Evolutionary conservation across 2,797 vertebrate genomes (phyloP).

Genomic region (Smutsia gigantea): DNA sequence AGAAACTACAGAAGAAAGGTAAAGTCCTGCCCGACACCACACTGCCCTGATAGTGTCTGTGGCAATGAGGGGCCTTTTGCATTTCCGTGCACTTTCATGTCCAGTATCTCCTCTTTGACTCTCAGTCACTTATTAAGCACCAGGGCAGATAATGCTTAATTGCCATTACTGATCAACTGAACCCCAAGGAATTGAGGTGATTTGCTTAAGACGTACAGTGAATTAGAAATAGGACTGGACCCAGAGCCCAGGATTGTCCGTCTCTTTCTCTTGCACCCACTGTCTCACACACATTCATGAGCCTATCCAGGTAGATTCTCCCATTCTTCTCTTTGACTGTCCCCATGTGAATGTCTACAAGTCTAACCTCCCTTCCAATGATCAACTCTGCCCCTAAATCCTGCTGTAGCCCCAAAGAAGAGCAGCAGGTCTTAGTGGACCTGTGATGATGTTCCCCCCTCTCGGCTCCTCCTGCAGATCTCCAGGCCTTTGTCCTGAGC

Average conservation of each 20-base stretch:
- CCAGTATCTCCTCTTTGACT: neutral
- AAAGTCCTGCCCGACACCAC: neutral
- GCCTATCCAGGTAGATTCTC: neutral
- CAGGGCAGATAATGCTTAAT: neutral
- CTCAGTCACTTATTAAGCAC: neutral
- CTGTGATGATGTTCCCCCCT: neutral
- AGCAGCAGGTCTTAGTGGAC: neutral
- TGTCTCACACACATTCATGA: neutral
- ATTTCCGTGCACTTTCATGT: neutral
- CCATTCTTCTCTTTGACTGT: neutral
- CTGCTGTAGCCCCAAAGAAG: neutral
- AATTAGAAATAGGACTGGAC: neutral
- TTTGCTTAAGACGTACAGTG: neutral
- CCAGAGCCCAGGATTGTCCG: neutral
- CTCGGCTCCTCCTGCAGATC: constrained; percentile 87
- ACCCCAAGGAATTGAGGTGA: neutral
- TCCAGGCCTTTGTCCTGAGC: constrained; percentile 94
- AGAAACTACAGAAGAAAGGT: constrained; percentile 98
- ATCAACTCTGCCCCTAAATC: neutral
- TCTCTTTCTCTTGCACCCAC: neutral
- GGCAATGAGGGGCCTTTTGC: neutral
- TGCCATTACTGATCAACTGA: neutral
- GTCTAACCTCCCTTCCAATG: neutral
- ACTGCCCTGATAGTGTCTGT: neutral
- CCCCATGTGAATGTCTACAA: neutral